Evolutionary conservation across 2,888 invertebrate genomes (phyloP).

Genomic region (Selenia dentaria): DNA sequence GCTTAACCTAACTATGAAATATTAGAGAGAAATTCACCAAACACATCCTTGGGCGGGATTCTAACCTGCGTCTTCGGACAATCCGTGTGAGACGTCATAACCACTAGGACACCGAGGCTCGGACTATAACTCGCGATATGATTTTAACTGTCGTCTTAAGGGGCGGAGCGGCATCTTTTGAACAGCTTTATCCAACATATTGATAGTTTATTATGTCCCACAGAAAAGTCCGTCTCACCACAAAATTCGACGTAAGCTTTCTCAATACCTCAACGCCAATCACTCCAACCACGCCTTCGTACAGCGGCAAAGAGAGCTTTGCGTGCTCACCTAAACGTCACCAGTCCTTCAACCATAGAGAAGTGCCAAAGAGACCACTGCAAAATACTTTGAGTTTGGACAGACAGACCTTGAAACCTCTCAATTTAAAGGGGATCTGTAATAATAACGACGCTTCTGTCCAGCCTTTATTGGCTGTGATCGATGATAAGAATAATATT

Average conservation of each 20-base stretch:
- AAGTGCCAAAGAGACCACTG: slow-evolving; percentile 50
- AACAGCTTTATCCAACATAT: too few species aligned
- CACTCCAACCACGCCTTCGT: slow-evolving; percentile 48
- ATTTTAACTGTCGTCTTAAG: too few species aligned
- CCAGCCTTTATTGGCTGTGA: slow-evolving; percentile 72
- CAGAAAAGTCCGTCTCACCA: slow-evolving; percentile 74
- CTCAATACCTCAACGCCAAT: slow-evolving; percentile 54
- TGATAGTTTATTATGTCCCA: not conserved
- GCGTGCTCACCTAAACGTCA: slow-evolving; percentile 60
- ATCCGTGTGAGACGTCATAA: too few species aligned
- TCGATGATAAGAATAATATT: slow-evolving; percentile 76
- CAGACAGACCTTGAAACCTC: slow-evolving; percentile 62
- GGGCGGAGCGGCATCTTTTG: too few species aligned
- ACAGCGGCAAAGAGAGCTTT: slow-evolving; percentile 39
- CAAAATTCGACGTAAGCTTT: slow-evolving; percentile 76
- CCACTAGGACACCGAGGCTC: too few species aligned
- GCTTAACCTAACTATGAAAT: too few species aligned
- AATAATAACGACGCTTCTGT: slow-evolving; percentile 56
- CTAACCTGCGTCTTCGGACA: too few species aligned
- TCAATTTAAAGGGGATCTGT: slow-evolving; percentile 72
- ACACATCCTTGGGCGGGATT: too few species aligned
- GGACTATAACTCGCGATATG: too few species aligned
- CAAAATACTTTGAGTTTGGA: slow-evolving; percentile 70
- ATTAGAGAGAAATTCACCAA: too few species aligned
- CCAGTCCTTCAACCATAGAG: slow-evolving; percentile 62